Evolutionary conservation across 1,140 invertebrate genomes (phyloP), one percentile per base, ranked within the genome.

Genomic region (Popillia japonica): DNA sequence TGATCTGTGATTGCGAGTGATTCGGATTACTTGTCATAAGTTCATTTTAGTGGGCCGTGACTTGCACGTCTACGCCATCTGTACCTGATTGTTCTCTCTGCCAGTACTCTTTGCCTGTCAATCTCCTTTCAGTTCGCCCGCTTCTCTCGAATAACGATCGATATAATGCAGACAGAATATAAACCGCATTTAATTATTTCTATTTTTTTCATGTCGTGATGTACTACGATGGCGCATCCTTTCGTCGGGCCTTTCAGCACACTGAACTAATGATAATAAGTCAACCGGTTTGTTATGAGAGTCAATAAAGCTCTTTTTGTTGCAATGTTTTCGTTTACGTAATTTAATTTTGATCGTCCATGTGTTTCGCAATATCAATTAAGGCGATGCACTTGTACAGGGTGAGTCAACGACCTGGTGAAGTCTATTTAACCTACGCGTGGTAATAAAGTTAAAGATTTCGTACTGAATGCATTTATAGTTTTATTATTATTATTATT

Each of bases 11-110:
- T 80, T 48, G 76, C 72, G 42, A 76, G 72, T 79, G 77, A 80
- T 80, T 79, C 59, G 80, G 68, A 79, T 78, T 79, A 79, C 80
- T 77, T 78, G 78, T 80, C 80, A 77, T 77, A 76, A 77, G 78
- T 79, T 64, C 61, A 22, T 64, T 64, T 80, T 77, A 80, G 78
- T 72, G 78, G 76, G 78, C 75, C 75, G 72, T 80, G 80, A 80
- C 80, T 80, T 77, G 72, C 61, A 68, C 72, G 76, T 77, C 76
- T 78, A 41, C 34, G 61, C 61, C 76, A 77, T 77, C 78, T 79
- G 76, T 78, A 78, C 72, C 48, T 75, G 80, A 80, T 80, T 80
- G 78, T 80, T 80, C 68, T 79, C 55, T 72, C 75, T 72, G 34
- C 77, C 40, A 76, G 76, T 77, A 76, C 61, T 80, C 79, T 64